These are phyloP conservation scores for Rhopalosiphum maidis DNA, from an alignment of 1,140 invertebrate species.

Conservation along the genomic window DNA sequence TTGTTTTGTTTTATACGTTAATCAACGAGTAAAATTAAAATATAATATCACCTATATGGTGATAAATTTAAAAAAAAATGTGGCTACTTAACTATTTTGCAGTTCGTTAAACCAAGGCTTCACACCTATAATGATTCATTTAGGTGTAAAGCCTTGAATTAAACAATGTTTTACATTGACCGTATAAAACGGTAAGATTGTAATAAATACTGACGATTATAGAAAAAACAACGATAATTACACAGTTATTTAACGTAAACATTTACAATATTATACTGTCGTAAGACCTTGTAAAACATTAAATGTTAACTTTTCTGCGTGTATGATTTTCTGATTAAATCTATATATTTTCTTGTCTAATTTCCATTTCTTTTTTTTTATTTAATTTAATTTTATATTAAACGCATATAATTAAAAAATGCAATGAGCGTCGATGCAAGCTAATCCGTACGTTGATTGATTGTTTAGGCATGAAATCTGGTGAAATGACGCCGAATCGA, in stretches of 20 bases:
- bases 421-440: background rate
- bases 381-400: background rate
- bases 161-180: background rate
- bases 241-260: background rate
- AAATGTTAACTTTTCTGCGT: slow-evolving; percentile 19
- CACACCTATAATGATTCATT: slow-evolving; percentile 1
- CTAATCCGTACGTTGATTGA: background rate
- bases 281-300: background rate
- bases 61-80: background rate
- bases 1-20: background rate
- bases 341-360: background rate
- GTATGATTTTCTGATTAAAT: slow-evolving; percentile 29
- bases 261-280: background rate
- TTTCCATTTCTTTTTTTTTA: background rate
- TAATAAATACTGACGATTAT: background rate
- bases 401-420: background rate
- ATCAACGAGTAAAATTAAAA: no score
- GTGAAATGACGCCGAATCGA: slow-evolving; percentile 70
- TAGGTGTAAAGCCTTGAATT: background rate
- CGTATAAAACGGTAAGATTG: background rate
- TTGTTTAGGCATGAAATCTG: slow-evolving; percentile 69
- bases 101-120: background rate
- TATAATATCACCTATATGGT: background rate
- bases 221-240: background rate
- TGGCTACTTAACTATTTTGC: background rate